These are phyloP conservation scores for Theretra japonica DNA, from an alignment of 2,888 invertebrate species.

Conservation along the genomic window DNA sequence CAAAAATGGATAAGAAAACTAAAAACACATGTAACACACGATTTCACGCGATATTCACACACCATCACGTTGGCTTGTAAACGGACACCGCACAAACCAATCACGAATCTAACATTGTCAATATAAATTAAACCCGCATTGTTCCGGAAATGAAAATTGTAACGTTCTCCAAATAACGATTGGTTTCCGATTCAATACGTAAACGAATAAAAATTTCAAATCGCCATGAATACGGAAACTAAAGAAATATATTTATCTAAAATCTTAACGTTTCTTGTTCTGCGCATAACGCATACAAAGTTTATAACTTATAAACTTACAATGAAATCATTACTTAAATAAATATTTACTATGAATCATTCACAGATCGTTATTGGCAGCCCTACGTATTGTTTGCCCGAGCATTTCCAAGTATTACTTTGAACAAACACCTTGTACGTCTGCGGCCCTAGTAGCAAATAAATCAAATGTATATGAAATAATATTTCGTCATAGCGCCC, in stretches of 20 bases:
- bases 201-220: neutral
- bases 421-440: constrained; percentile 33
- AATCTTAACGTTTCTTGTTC: too few species aligned
- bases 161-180: neutral
- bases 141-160: constrained; percentile 15
- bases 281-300: too few species aligned
- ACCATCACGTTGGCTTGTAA: constrained; percentile 8
- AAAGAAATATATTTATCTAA: neutral
- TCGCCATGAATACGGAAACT: neutral
- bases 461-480: constrained; percentile 51
- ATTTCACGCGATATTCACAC: neutral
- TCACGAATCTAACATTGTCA: neutral
- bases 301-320: too few species aligned
- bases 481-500: constrained; percentile 54
- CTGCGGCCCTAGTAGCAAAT: constrained; percentile 38
- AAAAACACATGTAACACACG: neutral
- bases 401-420: constrained; percentile 21
- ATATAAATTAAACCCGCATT: constrained; percentile 7
- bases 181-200: too few species aligned
- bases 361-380: constrained; percentile 1
- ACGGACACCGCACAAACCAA: neutral
- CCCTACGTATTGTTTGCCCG: constrained; percentile 22
- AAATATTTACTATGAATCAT: neutral
- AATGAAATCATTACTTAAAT: constrained; percentile 4
- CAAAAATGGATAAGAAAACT: too few species aligned